phyloP scores from a whole-genome alignment of 2,113 vertebrate species.

The Heteronetta atricapilla region DNA sequence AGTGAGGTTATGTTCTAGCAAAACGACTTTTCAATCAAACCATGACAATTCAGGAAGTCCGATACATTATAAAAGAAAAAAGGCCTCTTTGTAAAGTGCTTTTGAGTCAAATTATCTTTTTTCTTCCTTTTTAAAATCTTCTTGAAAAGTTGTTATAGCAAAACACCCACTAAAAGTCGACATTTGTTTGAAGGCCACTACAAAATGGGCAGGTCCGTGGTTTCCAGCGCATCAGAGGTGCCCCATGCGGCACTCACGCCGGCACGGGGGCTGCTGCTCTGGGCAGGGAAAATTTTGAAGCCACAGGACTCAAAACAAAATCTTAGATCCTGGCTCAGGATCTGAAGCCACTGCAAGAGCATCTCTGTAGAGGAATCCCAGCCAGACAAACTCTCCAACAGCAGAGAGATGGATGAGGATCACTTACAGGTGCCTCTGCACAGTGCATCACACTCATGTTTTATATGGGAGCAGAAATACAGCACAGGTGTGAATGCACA shows the following conservation, averaged over 20 bases:
- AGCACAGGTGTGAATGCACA: background rate
- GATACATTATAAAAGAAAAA: background rate
- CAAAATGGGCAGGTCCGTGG: background rate
- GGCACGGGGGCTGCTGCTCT: background rate
- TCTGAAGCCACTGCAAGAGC: background rate
- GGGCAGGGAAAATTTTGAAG: background rate
- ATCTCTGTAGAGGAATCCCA: background rate
- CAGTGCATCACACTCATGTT: background rate
- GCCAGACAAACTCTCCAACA: background rate
- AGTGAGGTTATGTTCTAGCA: background rate
- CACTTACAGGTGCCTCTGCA: background rate
- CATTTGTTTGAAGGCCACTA: slow-evolving; percentile 5
- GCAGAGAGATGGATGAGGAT: background rate
- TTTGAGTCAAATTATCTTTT: slow-evolving; percentile 28
- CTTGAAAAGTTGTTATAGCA: slow-evolving; percentile 36
- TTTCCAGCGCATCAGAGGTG: background rate
- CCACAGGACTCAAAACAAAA: background rate
- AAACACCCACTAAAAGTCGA: slow-evolving; percentile 10
- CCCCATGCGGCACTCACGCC: background rate
- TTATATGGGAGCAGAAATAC: slow-evolving; percentile 56
- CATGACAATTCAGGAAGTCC: slow-evolving; percentile 1
- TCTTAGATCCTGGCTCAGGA: background rate
- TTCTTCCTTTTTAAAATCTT: background rate
- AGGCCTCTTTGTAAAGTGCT: slow-evolving; percentile 73
- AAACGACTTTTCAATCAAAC: slow-evolving; percentile 31